Conservation (phyloP, 2,797 vertebrate genomes). For the Coccyzus lansbergi region DNA sequence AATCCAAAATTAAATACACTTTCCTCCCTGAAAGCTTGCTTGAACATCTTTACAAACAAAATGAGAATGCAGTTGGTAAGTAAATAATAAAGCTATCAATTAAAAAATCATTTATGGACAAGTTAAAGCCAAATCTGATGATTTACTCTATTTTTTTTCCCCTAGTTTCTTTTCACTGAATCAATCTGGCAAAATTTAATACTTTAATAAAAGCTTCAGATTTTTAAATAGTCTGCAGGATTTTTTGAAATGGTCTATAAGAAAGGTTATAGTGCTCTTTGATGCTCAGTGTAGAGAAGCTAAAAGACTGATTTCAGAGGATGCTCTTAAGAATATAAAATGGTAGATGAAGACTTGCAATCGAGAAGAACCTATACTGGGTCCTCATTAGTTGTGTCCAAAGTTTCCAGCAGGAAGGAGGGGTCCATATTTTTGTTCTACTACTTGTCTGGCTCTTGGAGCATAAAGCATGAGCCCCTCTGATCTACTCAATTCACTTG, state of each 20-base stretch:
- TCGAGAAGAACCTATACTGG: neutral
- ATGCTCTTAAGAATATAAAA: neutral
- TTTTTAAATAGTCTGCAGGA: neutral
- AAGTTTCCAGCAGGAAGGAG: neutral
- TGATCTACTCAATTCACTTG: fast-evolving
- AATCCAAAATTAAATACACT: neutral
- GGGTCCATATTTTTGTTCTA: fast-evolving
- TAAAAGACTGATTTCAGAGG: neutral
- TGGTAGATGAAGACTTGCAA: neutral
- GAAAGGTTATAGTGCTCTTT: neutral
- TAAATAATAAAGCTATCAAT: neutral
- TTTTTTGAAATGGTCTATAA: neutral
- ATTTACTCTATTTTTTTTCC: neutral
- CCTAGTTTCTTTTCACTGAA: neutral
- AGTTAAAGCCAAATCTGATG: neutral
- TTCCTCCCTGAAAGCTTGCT: neutral
- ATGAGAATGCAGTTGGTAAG: neutral
- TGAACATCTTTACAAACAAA: neutral
- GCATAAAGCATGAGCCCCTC: neutral
- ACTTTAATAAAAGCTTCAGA: neutral
- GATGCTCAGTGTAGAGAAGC: neutral
- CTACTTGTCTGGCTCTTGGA: neutral
- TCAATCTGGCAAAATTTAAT: neutral
- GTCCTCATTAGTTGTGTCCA: neutral
- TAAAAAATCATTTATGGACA: neutral